Percentiles rank a stretch among this genome's conserved stretches.
Conservation (phyloP, 2,797 vertebrate genomes). For the Zenarchopterus dispar region DNA sequence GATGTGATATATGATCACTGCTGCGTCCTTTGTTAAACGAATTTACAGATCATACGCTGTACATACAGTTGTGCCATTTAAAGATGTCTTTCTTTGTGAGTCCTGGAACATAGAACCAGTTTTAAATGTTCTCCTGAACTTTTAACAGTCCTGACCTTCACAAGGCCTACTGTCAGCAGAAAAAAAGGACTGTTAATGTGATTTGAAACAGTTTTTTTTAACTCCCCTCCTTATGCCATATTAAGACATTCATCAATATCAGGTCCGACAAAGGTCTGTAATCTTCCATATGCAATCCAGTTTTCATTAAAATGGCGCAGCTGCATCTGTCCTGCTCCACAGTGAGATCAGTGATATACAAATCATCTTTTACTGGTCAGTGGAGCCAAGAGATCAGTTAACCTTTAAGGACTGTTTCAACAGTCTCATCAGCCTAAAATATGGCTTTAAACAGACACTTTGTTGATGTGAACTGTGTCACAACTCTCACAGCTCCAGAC, state of each 20-base stretch:
- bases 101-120: too few relatives aligned
- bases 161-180: background rate
- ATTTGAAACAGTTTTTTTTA: background rate
- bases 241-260: background rate
- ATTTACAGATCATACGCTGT: too few relatives aligned
- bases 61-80: too few relatives aligned
- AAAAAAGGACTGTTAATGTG: background rate
- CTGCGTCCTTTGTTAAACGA: too few relatives aligned
- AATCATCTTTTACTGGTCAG: constrained; percentile 42
- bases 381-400: constrained; percentile 56
- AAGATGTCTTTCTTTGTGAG: too few relatives aligned
- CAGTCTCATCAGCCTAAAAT: constrained; percentile 40
- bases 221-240: background rate
- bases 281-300: too few relatives aligned
- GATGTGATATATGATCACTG: too few relatives aligned
- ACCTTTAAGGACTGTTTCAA: constrained; percentile 59
- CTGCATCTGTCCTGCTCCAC: constrained; percentile 11
- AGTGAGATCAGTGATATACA: constrained; percentile 32
- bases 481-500: constrained; percentile 3
- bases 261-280: background rate
- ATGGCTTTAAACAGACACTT: constrained; percentile 27
- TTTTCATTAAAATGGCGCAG: constrained; percentile 8
- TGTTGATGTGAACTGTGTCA: background rate
- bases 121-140: background rate
- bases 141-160: background rate